phyloP scores from a whole-genome alignment of 2,113 vertebrate species.

The Saguinus imperator region DNA sequence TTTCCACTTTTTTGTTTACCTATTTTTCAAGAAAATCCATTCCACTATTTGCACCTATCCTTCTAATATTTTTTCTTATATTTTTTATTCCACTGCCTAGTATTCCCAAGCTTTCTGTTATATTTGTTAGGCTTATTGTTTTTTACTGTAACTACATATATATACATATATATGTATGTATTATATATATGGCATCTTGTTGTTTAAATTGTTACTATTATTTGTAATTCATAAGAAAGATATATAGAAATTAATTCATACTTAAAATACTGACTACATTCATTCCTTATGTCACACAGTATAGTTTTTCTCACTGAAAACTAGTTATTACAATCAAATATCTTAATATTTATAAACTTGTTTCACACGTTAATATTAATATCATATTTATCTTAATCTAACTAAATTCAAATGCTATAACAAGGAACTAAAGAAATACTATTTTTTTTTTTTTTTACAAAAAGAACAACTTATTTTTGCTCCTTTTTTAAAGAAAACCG shows the following conservation, averaged over 20 bases:
- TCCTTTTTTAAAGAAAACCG: not conserved
- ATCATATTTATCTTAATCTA: not conserved
- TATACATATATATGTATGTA: too few species aligned
- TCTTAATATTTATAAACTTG: not conserved
- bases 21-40: not conserved
- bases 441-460: not conserved
- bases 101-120: not conserved
- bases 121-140: not conserved
- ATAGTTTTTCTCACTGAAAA: not conserved
- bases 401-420: not conserved
- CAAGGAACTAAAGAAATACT: not conserved
- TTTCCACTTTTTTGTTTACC: not conserved
- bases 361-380: not conserved
- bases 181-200: not conserved
- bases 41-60: not conserved
- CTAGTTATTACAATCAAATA: not conserved
- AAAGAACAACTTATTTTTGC: not conserved
- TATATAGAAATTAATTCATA: not conserved
- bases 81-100: not conserved
- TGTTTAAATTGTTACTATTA: not conserved
- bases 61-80: not conserved
- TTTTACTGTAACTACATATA: not conserved
- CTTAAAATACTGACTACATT: not conserved
- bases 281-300: not conserved
- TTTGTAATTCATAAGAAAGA: not conserved